Base-by-base conservation (phyloP, 2,113 vertebrate genomes). In the Lepisosteus oculatus region DNA sequence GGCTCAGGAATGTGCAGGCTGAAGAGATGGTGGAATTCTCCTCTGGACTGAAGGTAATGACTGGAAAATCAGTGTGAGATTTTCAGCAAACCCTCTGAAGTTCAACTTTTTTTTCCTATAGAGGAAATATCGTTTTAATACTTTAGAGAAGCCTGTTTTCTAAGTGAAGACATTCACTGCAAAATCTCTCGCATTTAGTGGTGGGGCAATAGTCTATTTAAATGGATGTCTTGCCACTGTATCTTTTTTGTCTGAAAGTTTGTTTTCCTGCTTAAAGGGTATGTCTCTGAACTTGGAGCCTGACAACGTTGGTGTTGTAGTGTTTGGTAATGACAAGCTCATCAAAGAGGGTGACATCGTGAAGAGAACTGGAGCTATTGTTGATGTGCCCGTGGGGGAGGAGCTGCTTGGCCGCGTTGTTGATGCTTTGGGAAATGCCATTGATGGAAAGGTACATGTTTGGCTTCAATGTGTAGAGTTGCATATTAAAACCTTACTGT, bases 21-120 rank as follows among this genome's bases (percentile, higher is more conserved):
- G 97, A 99, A 78, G 97, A 99, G 91, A 99, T 99, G 97, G 97
- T 99, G 83, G 97, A 99, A 9, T 99, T 99, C 85, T 99, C 97
- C 43, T 99, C 97, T 71, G 97, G 97, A 2, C 85, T 99, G 66
- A 99, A 99, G 88, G 97, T 96, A 79, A 74, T 72, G 41, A 29
- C 29, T 29, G 29, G 29, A 29, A 29, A 29, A 29, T 29, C 29
- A 29, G 29, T 29, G 29, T 29, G 29, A 29, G 29, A 29, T 29
- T 29, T 29, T 29, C 29, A 29, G 29, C 29, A 29, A 29, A 29
- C 29, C 29, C 29, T 29, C 29, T 29, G 29, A 29, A 29, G 29
- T 29, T 29, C 29, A 29, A 29, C 29, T 29, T 2, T 29, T 29
- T 29, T 29, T 17, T 17, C 15, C 29, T 29, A 1, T 29, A 29